Evolutionary conservation across 1,140 invertebrate species (phyloP).

Genomic region (Brachionus sp.): DNA sequence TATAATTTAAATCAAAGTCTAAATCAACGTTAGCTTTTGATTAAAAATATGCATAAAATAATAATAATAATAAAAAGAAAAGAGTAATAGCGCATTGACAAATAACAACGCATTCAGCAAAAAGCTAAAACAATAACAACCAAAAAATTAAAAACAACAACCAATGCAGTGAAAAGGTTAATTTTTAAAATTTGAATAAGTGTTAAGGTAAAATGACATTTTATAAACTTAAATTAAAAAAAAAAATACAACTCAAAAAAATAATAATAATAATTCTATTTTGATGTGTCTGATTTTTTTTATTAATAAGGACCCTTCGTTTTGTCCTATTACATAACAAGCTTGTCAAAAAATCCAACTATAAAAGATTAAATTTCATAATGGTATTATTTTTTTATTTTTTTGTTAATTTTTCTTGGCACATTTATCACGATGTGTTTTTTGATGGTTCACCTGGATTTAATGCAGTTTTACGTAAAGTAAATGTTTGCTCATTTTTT

Average conservation of each 20-base stretch:
- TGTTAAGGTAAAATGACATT: background rate
- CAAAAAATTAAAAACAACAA: background rate
- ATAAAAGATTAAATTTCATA: background rate
- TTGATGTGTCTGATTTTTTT: slow-evolving; percentile 6
- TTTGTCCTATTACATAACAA: background rate
- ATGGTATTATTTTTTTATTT: background rate
- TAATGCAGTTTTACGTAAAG: background rate
- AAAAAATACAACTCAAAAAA: background rate
- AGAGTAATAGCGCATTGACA: background rate
- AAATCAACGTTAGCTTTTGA: background rate
- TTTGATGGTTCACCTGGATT: background rate
- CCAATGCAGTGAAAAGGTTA: background rate
- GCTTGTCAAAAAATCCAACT: background rate
- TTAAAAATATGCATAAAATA: background rate
- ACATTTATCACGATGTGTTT: background rate
- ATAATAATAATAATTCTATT: background rate
- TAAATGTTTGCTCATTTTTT: background rate
- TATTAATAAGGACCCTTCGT: background rate
- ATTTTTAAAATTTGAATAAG: background rate
- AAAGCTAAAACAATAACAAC: slow-evolving; percentile 4
- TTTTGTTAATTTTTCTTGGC: background rate
- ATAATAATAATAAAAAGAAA: background rate
- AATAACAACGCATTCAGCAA: background rate
- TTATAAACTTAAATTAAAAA: background rate
- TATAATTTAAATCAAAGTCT: background rate